Conservation (phyloP, 2,113 vertebrate genomes). For the Ranitomeya imitator region DNA sequence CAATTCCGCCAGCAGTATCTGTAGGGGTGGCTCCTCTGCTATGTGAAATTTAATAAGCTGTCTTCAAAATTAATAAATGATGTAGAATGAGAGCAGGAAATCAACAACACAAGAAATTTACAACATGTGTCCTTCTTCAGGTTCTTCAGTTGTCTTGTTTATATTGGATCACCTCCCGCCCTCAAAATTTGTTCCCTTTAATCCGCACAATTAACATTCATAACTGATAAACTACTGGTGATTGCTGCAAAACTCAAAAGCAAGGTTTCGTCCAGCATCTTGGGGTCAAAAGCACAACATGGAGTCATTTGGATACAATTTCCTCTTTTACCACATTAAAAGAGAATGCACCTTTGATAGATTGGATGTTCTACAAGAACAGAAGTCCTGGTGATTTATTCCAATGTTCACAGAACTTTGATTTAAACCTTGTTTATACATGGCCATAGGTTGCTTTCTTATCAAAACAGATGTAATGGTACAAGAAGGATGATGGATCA, state of each 20-base stretch:
- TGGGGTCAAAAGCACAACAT: conserved; percentile 42
- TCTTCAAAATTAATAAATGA: conserved; percentile 32
- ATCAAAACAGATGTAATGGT: conserved; percentile 51
- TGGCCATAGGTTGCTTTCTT: conserved; percentile 20
- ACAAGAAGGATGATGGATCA: conserved; percentile 38
- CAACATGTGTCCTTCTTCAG: conserved; percentile 43
- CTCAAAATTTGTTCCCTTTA: conserved; percentile 8
- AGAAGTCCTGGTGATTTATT: conserved; percentile 46
- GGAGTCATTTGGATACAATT: conserved; percentile 42
- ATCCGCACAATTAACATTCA: conserved; percentile 31
- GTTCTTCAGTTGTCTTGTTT: conserved; percentile 16
- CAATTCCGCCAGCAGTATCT: neutral
- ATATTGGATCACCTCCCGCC: conserved; percentile 11
- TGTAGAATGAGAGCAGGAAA: neutral
- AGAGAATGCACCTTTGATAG: conserved; percentile 45
- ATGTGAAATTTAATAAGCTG: conserved; percentile 17
- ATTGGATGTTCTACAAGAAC: conserved; percentile 36
- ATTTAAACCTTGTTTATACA: conserved; percentile 37
- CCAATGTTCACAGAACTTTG: conserved; percentile 42
- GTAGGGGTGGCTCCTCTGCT: conserved; percentile 3
- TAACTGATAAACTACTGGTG: conserved; percentile 48
- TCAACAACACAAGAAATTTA: conserved; percentile 17
- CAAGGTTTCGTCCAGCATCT: conserved; percentile 7
- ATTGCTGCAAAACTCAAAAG: conserved; percentile 13
- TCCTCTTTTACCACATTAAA: conserved; percentile 44